Conservation (phyloP, 2,113 vertebrate species). For the Aleadryas rufinucha region DNA sequence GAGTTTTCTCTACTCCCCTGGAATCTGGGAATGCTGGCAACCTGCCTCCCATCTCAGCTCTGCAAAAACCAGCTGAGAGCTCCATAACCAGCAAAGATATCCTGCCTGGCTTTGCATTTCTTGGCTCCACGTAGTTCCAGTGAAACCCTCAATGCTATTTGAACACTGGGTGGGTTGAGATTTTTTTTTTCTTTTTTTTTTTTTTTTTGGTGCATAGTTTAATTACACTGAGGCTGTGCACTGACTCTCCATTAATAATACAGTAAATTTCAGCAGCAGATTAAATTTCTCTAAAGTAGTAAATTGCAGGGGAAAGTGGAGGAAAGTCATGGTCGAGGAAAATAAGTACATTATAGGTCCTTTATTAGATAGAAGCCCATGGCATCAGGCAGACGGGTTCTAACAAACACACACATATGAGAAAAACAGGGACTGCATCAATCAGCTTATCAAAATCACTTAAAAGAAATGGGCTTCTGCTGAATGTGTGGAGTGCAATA, state of each 20-base stretch:
- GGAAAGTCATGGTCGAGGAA: conserved; percentile 34
- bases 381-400: conserved; percentile 56
- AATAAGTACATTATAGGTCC: conserved; percentile 58
- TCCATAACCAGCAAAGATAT: neutral
- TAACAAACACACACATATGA: conserved; percentile 44
- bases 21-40: neutral
- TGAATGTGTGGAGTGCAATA: conserved; percentile 46
- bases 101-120: neutral
- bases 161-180: neutral
- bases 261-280: conserved; percentile 76
- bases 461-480: conserved; percentile 46
- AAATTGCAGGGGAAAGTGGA: conserved; percentile 64
- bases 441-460: conserved; percentile 65
- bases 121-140: neutral
- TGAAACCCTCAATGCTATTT: conserved; percentile 5
- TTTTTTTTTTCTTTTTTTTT: neutral
- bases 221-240: conserved; percentile 71
- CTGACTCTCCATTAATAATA: conserved; percentile 83
- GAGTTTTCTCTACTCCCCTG: neutral
- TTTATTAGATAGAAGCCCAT: conserved; percentile 69
- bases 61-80: neutral
- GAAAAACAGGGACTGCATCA: conserved; percentile 49
- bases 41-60: neutral
- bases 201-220: conserved; percentile 12
- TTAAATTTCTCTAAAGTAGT: conserved; percentile 81